Evolutionary conservation across 2,797 vertebrate species (phyloP).

Genomic region (Lacerta viridis): DNA sequence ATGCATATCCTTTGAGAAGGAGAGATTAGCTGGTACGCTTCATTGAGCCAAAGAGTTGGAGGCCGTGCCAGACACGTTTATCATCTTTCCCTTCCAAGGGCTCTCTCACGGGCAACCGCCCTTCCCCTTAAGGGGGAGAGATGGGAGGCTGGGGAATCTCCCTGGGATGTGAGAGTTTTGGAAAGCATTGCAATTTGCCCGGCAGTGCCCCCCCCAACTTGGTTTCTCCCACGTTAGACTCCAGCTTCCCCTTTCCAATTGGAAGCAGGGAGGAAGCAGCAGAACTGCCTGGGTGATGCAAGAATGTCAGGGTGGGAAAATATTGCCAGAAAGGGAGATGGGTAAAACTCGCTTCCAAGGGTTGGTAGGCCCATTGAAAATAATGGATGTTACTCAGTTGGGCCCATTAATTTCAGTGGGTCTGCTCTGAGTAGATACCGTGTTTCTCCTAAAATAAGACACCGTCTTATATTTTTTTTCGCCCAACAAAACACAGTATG

Average conservation of each 20-base stretch:
- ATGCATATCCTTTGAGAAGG: neutral
- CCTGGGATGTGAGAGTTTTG: neutral
- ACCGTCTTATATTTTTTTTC: too few relatives aligned
- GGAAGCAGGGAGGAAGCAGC: neutral
- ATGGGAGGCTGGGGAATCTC: neutral
- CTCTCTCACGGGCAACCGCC: neutral
- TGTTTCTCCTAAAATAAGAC: too few relatives aligned
- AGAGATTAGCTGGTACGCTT: neutral
- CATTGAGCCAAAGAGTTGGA: neutral
- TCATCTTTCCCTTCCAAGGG: neutral
- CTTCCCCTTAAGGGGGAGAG: neutral
- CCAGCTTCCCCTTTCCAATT: neutral
- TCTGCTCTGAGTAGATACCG: too few relatives aligned
- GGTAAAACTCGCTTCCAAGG: neutral
- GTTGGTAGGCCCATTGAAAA: too few relatives aligned
- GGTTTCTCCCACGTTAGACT: neutral
- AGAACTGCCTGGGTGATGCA: neutral
- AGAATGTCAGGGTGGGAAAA: too few relatives aligned
- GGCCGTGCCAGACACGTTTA: neutral
- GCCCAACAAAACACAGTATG: too few relatives aligned
- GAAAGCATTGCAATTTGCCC: neutral
- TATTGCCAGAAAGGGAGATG: neutral
- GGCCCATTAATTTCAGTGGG: too few relatives aligned
- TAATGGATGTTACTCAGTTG: too few relatives aligned
- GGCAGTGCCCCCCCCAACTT: neutral